Base-by-base conservation (phyloP, 2,888 invertebrate species). In the Lasioglossum calceatum region DNA sequence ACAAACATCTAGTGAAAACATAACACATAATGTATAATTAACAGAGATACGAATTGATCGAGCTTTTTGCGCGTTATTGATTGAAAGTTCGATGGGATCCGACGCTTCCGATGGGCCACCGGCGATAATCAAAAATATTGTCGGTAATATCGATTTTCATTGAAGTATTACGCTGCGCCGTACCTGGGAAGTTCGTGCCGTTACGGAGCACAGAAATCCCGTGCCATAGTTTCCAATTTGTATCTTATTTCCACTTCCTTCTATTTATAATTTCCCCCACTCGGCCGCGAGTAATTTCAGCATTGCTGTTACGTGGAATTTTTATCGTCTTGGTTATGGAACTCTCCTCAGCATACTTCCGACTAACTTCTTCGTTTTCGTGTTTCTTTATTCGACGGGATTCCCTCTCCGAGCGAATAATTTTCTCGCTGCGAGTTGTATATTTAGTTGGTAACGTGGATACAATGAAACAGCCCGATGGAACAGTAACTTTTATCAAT, bases 201-300 rank as follows among this genome's bases (percentile, higher is more conserved):
- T 67, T 67, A 23, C 67, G 36, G 3, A 36, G 23, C 36, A 32
- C 16, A 16, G 67, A 36, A 67, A 36, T 67, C 67, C 67, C 32
- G 67, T 1, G 36, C 67, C 67, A 32, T 32, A 67, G 67, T 39
- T 67, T 67, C 67, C 67, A 67, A 67, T 67, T 67, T 67, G 36
- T 67, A 67, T 67, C 67, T 67, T 75, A 75, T 54, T 42, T 32
- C 23, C 64, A 5, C 32, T 64, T 64, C 16, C 16, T 32, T 64
- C n/a, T 58, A n/a, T 64, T 67, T 67, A 67, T 32, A 67, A 67
- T 67, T 67, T 36, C 36, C 67, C 67, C 36, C 23, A 64, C 36
- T 67, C 67, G 36, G 8, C 19, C 8, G 19, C 67, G 32, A 36
- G 67, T 67, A 67, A 67, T 67, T 67, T 67, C 67, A 67, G 32